Conservation (phyloP, 2,113 vertebrate species). For the Chaetodon auriga region DNA sequence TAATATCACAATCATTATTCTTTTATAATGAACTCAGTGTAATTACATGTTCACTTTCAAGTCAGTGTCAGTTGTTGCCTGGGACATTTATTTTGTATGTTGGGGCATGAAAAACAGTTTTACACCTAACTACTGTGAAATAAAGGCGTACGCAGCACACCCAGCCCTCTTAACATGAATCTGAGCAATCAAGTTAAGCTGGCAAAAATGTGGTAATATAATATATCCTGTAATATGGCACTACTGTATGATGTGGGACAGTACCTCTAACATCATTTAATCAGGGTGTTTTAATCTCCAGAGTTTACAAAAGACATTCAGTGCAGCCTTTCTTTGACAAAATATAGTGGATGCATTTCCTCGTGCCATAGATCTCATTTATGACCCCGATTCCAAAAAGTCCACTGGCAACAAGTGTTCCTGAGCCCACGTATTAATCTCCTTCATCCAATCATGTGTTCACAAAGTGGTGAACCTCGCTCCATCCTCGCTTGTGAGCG, state of each 20-base stretch:
- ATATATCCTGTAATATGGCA: slow-evolving; percentile 6
- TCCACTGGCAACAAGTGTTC: too few relatives aligned
- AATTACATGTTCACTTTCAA: too few relatives aligned
- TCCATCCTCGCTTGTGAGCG: too few relatives aligned
- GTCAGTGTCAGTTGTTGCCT: too few relatives aligned
- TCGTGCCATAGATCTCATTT: neutral
- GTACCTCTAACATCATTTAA: neutral
- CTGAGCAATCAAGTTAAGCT: neutral
- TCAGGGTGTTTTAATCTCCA: neutral
- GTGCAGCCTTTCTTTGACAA: neutral
- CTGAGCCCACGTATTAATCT: too few relatives aligned
- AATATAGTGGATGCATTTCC: neutral
- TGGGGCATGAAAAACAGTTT: neutral
- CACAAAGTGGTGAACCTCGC: too few relatives aligned
- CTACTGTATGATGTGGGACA: neutral
- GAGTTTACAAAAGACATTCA: neutral
- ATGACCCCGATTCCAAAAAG: too few relatives aligned
- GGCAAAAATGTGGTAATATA: neutral
- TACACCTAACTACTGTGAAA: neutral
- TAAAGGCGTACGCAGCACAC: neutral
- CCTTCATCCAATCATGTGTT: neutral
- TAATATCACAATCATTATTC: neutral
- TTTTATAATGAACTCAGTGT: neutral
- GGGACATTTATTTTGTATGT: too few relatives aligned
- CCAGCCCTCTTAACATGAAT: too few relatives aligned